Percentiles rank a stretch among this genome's conserved stretches.
phyloP scores from a whole-genome alignment of 35 echinoderm and acorn worm genomes.

The Hemicentrotus pulcherrimus region DNA sequence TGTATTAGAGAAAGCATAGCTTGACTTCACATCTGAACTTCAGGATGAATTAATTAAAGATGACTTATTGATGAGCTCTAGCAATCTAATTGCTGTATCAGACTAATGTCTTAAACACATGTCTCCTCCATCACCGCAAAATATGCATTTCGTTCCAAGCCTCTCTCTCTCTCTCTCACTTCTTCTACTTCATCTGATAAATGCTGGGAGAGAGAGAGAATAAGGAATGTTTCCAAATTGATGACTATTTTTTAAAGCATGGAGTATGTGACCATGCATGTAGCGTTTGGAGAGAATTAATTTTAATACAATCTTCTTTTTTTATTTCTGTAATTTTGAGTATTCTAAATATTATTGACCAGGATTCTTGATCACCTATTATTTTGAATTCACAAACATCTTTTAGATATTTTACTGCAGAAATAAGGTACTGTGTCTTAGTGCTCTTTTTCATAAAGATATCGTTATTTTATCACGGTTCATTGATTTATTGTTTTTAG shows the following conservation, averaged over 20 bases:
- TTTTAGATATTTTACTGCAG: not conserved
- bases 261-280: not conserved
- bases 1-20: conserved; percentile 12
- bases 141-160: conserved; percentile 10
- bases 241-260: not conserved
- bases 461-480: not conserved
- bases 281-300: not conserved
- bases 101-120: conserved; percentile 41
- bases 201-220: not conserved
- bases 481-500: not conserved
- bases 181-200: not conserved
- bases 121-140: conserved; percentile 29
- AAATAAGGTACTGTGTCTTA: not conserved
- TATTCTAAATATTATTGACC: not conserved
- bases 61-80: conserved; percentile 47
- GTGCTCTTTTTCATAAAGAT: not conserved
- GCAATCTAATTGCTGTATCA: conserved; percentile 38
- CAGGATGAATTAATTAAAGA: conserved; percentile 49
- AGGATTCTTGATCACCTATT: not conserved
- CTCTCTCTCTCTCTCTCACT: too few species aligned
- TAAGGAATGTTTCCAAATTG: not conserved
- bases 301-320: not conserved
- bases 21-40: conserved; percentile 34
- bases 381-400: not conserved
- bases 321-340: not conserved